phyloP scores from a whole-genome alignment of 2,888 invertebrate genomes.

The Theretra japonica region DNA sequence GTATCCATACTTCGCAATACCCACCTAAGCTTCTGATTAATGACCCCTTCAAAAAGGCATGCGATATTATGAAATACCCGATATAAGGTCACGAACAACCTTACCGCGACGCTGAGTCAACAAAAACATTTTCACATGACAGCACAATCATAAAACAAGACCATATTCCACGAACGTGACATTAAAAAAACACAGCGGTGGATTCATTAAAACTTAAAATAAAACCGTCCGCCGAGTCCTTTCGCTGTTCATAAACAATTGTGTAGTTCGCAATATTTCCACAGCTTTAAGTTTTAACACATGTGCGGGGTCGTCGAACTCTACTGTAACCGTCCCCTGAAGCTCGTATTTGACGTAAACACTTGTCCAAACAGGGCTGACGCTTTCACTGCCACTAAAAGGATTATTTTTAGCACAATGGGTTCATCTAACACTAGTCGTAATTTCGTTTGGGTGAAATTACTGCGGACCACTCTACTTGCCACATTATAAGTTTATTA shows the following conservation, averaged over 20 bases:
- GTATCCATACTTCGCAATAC: not conserved
- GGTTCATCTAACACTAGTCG: constrained; percentile 21
- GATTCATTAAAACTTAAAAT: constrained; percentile 26
- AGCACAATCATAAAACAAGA: not conserved
- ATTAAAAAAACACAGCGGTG: not conserved
- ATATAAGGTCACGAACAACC: constrained; percentile 15
- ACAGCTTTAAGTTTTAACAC: constrained; percentile 46
- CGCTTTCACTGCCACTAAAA: constrained; percentile 47
- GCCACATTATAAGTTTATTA: constrained; percentile 18
- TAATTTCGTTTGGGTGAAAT: constrained; percentile 13
- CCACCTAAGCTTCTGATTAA: not conserved
- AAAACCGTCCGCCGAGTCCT: constrained; percentile 8
- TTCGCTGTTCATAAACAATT: constrained; percentile 34
- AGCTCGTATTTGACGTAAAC: constrained; percentile 67
- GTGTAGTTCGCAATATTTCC: constrained; percentile 37
- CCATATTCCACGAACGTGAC: constrained; percentile 2
- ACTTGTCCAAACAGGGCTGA: constrained; percentile 64
- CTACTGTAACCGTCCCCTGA: constrained; percentile 65
- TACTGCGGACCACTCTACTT: not conserved
- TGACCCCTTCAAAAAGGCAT: not conserved
- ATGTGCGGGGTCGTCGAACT: constrained; percentile 71
- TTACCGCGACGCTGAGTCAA: not conserved
- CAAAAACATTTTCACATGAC: not conserved
- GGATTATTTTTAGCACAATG: constrained; percentile 39
- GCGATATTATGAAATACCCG: not conserved